Evolutionary conservation across 2,113 vertebrate genomes (phyloP).

Genomic region (Trematomus loennbergii): DNA sequence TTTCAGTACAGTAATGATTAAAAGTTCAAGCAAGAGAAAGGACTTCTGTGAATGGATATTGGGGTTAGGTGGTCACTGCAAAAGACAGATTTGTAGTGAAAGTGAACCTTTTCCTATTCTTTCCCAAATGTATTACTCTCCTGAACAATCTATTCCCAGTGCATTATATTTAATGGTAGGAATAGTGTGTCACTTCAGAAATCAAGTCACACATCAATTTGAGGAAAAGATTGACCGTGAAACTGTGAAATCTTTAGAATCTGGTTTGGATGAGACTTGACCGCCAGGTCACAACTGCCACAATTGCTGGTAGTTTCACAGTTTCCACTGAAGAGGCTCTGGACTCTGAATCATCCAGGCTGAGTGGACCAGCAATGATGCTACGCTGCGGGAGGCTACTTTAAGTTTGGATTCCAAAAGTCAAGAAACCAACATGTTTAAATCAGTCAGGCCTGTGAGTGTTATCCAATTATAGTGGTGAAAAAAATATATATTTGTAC

Average conservation of each 20-base stretch:
- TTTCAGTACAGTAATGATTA: slow-evolving; percentile 17
- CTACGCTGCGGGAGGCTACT: no score
- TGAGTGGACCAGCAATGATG: not conserved
- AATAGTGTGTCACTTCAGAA: not conserved
- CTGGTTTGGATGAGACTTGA: slow-evolving; percentile 17
- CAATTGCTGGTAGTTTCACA: not conserved
- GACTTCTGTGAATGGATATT: not conserved
- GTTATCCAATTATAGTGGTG: not conserved
- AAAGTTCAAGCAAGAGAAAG: slow-evolving; percentile 8
- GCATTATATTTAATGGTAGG: not conserved
- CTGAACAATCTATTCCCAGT: not conserved
- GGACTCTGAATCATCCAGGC: slow-evolving; percentile 4
- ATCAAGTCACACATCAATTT: slow-evolving; percentile 7
- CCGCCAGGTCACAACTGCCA: not conserved
- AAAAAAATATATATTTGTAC: no score
- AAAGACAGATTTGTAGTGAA: not conserved
- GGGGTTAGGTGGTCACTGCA: not conserved
- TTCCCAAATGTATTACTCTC: no score
- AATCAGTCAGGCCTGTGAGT: not conserved
- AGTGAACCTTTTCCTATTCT: not conserved
- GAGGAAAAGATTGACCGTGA: slow-evolving; percentile 22
- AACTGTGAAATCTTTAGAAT: slow-evolving; percentile 11
- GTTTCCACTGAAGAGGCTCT: slow-evolving; percentile 10
- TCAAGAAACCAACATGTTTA: no score
- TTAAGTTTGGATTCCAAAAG: not conserved